These are phyloP conservation scores for Hololepta plana DNA, from an alignment of 2,888 invertebrate genomes.

Conservation along the genomic window DNA sequence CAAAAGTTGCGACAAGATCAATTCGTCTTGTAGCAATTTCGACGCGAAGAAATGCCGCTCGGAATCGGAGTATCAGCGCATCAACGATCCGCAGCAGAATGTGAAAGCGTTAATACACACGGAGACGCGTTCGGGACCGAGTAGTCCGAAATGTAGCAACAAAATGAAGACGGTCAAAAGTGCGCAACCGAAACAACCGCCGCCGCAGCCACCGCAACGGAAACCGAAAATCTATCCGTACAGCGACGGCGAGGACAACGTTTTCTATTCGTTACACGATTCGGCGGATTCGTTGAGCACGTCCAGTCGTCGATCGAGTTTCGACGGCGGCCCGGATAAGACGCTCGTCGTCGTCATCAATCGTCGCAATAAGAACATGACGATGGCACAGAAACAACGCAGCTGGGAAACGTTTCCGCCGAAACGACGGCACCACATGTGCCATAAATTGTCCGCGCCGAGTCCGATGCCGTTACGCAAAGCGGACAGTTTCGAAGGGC, in stretches of 20 bases:
- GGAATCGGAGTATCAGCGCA: conserved; percentile 34
- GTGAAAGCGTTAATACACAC: conserved; percentile 33
- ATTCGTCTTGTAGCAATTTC: too few species aligned
- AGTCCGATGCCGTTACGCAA: conserved; percentile 30
- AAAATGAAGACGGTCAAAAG: conserved; percentile 16
- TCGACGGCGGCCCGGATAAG: conserved; percentile 28
- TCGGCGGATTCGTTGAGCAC: conserved; percentile 38
- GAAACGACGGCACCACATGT: conserved; percentile 25
- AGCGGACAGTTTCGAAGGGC: conserved; percentile 49
- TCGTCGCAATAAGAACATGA: conserved; percentile 21
- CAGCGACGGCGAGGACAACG: conserved; percentile 36
- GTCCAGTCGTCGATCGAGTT: conserved; percentile 35
- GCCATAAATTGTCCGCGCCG: conserved; percentile 19
- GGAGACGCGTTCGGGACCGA: conserved; percentile 24
- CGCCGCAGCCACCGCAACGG: conserved; percentile 10
- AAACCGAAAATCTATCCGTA: conserved; percentile 32
- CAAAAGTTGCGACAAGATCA: conserved; percentile 28
- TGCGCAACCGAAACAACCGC: conserved; percentile 4
- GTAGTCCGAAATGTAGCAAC: conserved; percentile 24
- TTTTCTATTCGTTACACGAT: conserved; percentile 30
- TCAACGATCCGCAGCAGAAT: conserved; percentile 18
- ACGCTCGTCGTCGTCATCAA: conserved; percentile 35
- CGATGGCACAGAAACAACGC: conserved; percentile 37
- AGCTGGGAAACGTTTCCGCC: conserved; percentile 47
- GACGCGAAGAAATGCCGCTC: conserved; percentile 18